Base-by-base conservation (phyloP, 2,888 invertebrate species). In the Glaucopsyche alexis region DNA sequence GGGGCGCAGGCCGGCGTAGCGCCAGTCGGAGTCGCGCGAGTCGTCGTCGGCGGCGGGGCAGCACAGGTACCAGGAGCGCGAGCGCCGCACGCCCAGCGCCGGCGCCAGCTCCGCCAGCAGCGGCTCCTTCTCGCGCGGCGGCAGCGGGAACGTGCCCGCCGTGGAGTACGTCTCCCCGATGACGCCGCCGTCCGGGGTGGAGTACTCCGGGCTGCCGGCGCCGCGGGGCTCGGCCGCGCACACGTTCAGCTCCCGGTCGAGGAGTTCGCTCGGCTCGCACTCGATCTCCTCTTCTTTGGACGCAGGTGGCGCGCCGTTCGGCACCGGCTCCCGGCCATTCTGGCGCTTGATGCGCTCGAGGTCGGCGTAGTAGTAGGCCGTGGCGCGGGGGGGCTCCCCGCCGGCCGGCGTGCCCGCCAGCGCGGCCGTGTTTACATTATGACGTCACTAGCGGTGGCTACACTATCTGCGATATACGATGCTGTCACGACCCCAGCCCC, bases 41-140 rank as follows among this genome's bases (percentile, higher is more conserved):
- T 91, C 90, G 13, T 91, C 91, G 0, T 85, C 87, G 45, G 88
- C 85, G 60, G 92, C 89, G 0, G 93, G 93, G 75, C 94, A 94
- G 86, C 95, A 95, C 76, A 95, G 89, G 79, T 94, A 90, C 91
- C 95, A 95, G 80, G 94, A 94, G 73, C 95, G 83, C 79, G 94
- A 94, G 76, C 94, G 86, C 70, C 94, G 86, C 0, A 94, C 90
- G 2, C 89, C 89, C 0, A 86, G 80, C 0, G 84, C 80, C 0
- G 83, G 80, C 2, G 90, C 91, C 78, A 93, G 50, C 64, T 93
- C 93, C 0, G 92, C 91, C 2, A 91, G 67, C 47, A 92, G 65
- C 0, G 91, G 90, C 70, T 91, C 91, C 67, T 92, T 92, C 47
- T 93, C 91, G 52, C 91, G 93, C 0, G 87, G 88, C 0, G 91